Evolutionary conservation across 2,888 invertebrate genomes (phyloP), one percentile per base, ranked within the genome.

Genomic region (Hipparchia sbordonii): DNA sequence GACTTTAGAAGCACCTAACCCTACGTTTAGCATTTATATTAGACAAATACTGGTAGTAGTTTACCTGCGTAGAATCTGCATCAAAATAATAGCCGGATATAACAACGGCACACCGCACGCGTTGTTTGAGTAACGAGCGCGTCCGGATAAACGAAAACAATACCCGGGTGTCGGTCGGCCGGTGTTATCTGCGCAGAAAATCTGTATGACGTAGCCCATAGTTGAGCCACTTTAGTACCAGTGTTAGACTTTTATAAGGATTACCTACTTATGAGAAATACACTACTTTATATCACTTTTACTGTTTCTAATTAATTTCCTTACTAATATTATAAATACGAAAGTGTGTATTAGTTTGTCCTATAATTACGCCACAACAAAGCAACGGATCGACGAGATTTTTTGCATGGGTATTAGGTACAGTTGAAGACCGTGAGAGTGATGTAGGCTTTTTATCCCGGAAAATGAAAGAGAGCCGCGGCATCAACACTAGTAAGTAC

Each of bases 101-200:
- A 78, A 75, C 77, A 74, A 80, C 80, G 81, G 79, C 80, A 60
- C 51, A 69, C 69, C 69, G 61, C 69, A 54, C 52, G 33, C 67
- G 39, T 69, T 69, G 69, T 87, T 84, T 84, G 84, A 87, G 85
- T 85, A 88, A 87, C 87, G 87, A 87, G 80, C 80, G 79, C 78
- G 76, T 79, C 82, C 81, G 87, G 88, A 84, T 88, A 87, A 87
- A 87, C 77, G 80, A 78, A 77, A 79, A 79, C 81, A 79, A 80
- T 77, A 77, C 79, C 79, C 77, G 84, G 85, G 77, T 85, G 84
- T 85, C 81, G 85, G 81, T 81, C 79, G 80, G 52, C 82, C 83
- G 86, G 87, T 88, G 87, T 88, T 88, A 86, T 85, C 87, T 84
- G 84, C 81, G 4, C 7, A 79, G 80, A 82, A 74, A 74, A 76